Percentiles rank a stretch among this genome's conserved stretches.
These are phyloP conservation scores for Platichthys stellatus DNA, from an alignment of 2,113 vertebrate genomes.

Conservation along the genomic window DNA sequence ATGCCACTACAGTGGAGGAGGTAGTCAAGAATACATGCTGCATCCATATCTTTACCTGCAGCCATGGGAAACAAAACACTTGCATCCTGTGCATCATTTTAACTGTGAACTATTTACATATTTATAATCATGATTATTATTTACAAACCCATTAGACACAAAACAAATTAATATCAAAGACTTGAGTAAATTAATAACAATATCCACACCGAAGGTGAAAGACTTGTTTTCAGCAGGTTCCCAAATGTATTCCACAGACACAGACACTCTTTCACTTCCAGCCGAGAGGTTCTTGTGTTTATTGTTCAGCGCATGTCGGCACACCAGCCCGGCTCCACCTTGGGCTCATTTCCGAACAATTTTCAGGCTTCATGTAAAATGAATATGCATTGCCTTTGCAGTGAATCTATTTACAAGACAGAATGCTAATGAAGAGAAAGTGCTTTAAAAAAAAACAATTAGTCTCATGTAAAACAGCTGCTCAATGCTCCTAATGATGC, in stretches of 20 bases:
- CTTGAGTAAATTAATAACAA: background rate
- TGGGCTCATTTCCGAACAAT: slow-evolving; percentile 77
- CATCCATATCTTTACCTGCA: slow-evolving; percentile 42
- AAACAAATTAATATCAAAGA: background rate
- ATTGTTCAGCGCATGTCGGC: slow-evolving; percentile 60
- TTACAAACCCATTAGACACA: background rate
- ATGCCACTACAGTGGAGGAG: slow-evolving; percentile 63
- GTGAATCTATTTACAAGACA: slow-evolving; percentile 79
- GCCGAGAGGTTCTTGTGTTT: slow-evolving; percentile 44
- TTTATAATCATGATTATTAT: background rate
- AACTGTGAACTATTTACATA: background rate
- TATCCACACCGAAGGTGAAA: slow-evolving; percentile 6
- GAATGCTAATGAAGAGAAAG: slow-evolving; percentile 83
- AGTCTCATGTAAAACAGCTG: slow-evolving; percentile 81
- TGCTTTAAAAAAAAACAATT: slow-evolving; percentile 73
- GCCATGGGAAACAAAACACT: slow-evolving; percentile 8
- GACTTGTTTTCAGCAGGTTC: slow-evolving; percentile 8
- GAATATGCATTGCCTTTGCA: slow-evolving; percentile 79
- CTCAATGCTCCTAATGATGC: slow-evolving; percentile 78
- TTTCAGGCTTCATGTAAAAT: slow-evolving; percentile 79
- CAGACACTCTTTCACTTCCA: slow-evolving; percentile 50
- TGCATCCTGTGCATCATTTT: background rate
- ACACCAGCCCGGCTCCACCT: slow-evolving; percentile 67
- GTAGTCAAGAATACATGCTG: slow-evolving; percentile 35
- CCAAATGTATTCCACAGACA: slow-evolving; percentile 31